These are phyloP conservation scores for Stigmatopora argus DNA, from an alignment of 2,113 vertebrate genomes.

Conservation along the genomic window DNA sequence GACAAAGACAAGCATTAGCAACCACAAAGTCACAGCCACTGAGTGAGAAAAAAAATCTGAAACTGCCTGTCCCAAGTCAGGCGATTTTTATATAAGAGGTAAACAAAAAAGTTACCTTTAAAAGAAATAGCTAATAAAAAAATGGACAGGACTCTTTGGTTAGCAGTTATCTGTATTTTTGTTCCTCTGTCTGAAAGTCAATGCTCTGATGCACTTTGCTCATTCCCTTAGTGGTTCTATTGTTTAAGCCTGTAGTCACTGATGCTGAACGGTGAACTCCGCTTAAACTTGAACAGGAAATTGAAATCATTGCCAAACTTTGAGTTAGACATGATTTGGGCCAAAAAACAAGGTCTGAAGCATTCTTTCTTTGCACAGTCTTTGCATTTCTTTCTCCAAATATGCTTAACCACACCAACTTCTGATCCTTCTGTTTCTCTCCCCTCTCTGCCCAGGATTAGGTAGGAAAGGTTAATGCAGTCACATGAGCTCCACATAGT, in stretches of 20 bases:
- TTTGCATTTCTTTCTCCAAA: slow-evolving; percentile 22
- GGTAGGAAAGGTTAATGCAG: slow-evolving; percentile 59
- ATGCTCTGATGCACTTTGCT: background rate
- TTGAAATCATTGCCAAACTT: slow-evolving; percentile 34
- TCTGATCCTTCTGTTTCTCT: slow-evolving; percentile 19
- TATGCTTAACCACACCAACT: background rate
- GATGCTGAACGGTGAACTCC: slow-evolving; percentile 21
- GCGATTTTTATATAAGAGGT: too few relatives aligned
- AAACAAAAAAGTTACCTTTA: slow-evolving; percentile 5
- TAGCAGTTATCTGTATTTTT: background rate
- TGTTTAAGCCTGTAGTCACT: slow-evolving; percentile 31
- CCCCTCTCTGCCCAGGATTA: slow-evolving; percentile 55
- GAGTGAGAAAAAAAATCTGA: too few relatives aligned
- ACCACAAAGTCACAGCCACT: too few relatives aligned
- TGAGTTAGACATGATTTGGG: slow-evolving; percentile 12
- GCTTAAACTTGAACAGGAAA: slow-evolving; percentile 35
- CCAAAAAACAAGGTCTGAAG: slow-evolving; percentile 17
- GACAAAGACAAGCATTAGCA: too few relatives aligned
- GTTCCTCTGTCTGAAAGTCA: background rate
- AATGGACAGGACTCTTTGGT: too few relatives aligned
- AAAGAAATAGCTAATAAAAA: slow-evolving; percentile 5
- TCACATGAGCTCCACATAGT: slow-evolving; percentile 69
- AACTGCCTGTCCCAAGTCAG: too few relatives aligned
- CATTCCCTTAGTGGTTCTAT: slow-evolving; percentile 28
- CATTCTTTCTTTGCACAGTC: slow-evolving; percentile 18